A percentile compares a stretch with the other conserved stretches of the same genome.
phyloP scores from a whole-genome alignment of 1,140 invertebrate species.

The Lerema accius region DNA sequence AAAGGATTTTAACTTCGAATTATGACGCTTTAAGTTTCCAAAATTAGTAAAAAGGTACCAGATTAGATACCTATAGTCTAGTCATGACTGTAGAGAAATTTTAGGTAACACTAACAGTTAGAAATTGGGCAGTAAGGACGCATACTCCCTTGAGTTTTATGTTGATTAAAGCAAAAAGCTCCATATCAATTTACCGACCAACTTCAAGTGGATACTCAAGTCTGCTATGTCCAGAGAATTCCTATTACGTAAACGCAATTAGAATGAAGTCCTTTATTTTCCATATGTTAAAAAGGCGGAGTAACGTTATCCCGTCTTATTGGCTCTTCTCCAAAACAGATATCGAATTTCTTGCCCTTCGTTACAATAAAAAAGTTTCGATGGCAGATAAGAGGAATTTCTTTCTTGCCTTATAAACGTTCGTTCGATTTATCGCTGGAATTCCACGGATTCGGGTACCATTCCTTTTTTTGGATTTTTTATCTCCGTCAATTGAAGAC shows the following conservation, averaged over 20 bases:
- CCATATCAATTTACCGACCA: not conserved
- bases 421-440: constrained; percentile 34
- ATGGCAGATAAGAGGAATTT: constrained; percentile 31
- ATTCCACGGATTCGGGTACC: constrained; percentile 24
- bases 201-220: constrained; percentile 8
- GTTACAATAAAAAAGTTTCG: constrained; percentile 45
- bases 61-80: no score
- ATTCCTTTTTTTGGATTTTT: constrained; percentile 14
- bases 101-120: no score
- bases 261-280: constrained; percentile 26
- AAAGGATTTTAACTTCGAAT: no score
- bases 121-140: no score
- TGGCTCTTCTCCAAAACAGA: constrained; percentile 43
- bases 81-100: no score
- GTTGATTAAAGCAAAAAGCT: constrained; percentile 13
- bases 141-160: no score
- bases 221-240: constrained; percentile 28
- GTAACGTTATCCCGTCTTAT: constrained; percentile 40
- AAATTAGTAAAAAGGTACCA: no score
- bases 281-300: constrained; percentile 36
- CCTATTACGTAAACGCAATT: constrained; percentile 38
- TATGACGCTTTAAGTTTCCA: no score
- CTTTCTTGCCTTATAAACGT: constrained; percentile 34
- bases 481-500: constrained; percentile 20
- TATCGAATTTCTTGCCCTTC: constrained; percentile 41